A percentile compares a stretch with the other conserved stretches of the same genome.
These are phyloP conservation scores for Pyrocephalus nanus DNA, from an alignment of 2,797 vertebrate genomes.

Conservation along the genomic window DNA sequence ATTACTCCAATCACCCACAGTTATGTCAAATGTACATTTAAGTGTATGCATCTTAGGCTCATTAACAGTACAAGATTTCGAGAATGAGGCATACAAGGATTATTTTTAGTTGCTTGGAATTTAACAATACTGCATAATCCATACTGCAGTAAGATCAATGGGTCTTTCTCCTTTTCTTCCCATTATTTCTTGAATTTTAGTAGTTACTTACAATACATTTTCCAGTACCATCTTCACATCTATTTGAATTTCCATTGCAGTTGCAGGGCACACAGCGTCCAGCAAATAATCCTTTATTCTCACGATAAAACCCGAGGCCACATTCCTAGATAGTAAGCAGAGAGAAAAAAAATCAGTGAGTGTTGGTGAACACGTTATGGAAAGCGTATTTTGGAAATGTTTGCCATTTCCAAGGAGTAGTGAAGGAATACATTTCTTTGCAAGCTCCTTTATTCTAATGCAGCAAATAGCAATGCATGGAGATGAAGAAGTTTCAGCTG, in stretches of 20 bases:
- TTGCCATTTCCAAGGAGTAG: not conserved
- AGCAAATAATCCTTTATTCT: slow-evolving; percentile 68
- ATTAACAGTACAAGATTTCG: not conserved
- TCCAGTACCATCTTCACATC: slow-evolving; percentile 88
- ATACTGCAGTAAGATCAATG: not conserved
- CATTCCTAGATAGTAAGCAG: slow-evolving; percentile 80
- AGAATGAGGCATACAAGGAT: not conserved
- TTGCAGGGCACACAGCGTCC: slow-evolving; percentile 86
- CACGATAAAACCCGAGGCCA: slow-evolving; percentile 85
- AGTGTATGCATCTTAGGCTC: not conserved
- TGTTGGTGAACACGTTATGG: not conserved
- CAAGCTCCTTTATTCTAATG: not conserved
- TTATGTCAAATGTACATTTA: not conserved
- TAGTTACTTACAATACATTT: slow-evolving; percentile 87
- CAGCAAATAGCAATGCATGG: not conserved
- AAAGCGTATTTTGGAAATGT: not conserved
- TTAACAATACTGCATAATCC: not conserved
- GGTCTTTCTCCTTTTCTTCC: not conserved
- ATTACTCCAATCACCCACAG: not conserved
- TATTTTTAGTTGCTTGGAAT: not conserved
- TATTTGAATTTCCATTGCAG: slow-evolving; percentile 86
- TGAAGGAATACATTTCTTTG: not conserved
- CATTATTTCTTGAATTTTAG: not conserved
- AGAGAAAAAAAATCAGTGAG: not conserved
- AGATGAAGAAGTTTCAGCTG: not conserved